Conservation (phyloP, 2,113 vertebrate genomes). For the Hippolais icterina region DNA sequence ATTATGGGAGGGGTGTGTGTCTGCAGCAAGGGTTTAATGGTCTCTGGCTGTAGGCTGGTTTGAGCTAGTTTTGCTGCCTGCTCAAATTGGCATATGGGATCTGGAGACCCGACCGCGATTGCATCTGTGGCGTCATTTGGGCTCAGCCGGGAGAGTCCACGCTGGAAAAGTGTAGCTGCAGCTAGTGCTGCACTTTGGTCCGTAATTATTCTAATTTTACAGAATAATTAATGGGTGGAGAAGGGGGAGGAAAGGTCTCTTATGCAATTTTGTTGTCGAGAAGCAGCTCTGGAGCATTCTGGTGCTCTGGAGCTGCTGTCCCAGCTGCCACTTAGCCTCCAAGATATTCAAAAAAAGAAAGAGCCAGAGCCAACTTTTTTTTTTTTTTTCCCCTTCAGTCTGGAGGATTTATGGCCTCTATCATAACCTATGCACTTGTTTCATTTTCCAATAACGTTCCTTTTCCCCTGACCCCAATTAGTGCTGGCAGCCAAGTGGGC, state of each 20-base stretch:
- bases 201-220: neutral
- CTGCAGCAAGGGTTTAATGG: neutral
- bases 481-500: neutral
- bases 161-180: neutral
- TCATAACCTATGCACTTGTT: neutral
- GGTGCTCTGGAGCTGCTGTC: neutral
- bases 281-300: neutral
- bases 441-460: neutral
- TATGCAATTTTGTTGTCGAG: neutral
- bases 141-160: neutral
- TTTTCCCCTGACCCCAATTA: neutral
- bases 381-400: rapidly evolving
- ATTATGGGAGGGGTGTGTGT: neutral
- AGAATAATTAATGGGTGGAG: neutral
- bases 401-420: neutral
- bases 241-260: neutral
- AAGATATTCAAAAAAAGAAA: neutral
- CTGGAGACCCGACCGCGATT: neutral
- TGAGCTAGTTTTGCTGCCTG: neutral
- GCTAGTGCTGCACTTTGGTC: neutral
- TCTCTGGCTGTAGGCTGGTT: neutral
- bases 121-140: neutral
- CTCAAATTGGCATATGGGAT: neutral
- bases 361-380: neutral
- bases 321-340: neutral